Base-by-base conservation (phyloP, 2,113 vertebrate species). In the Corythornis vintsioides region DNA sequence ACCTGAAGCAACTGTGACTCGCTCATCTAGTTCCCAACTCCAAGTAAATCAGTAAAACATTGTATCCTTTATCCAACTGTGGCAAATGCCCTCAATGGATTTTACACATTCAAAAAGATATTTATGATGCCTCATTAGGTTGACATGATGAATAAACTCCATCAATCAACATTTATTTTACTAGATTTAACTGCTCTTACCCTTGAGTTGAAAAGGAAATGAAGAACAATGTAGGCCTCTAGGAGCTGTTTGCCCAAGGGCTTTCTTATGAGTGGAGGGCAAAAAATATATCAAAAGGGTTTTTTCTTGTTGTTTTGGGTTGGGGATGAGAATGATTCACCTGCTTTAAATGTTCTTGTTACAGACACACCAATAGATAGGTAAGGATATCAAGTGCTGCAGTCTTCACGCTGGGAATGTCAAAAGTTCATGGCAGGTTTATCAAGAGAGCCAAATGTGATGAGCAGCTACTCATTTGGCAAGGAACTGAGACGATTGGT, bases 51-150 rank as follows among this genome's bases (percentile, higher is more conserved):
- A 52, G 81, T 66, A 75, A 20, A 26, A 71, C 21, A 53, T 35
- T 57, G n/a, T 6, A 52, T 63, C 38, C 67, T 88, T 76, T 60
- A 80, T 56, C 90, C 65, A 93, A 67, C 67, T 38, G 69, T 24
- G 91, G 53, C 75, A 83, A 80, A 77, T 83, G 66, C 69, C 61
- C 88, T 83, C 85, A 77, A 26, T 74, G 72, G 80, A 67, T 91
- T 91, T 93, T 83, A 90, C 18, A 77, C 65, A 78, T 78, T 83
- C 61, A 50, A 74, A 94, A 93, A 86, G 86, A 56, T 80, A 92
- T 89, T 91, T 87, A 83, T 83, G 88, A 95, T 86, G 94, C 92
- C 86, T 96, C 92, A 95, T 96, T 95, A 95, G 65, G 53, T 69
- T 83, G 65, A 57, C 40, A 83, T n/a, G 79, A 90, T 88, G 93